phyloP scores from a whole-genome alignment of 2,888 invertebrate species.

The Cerceris ruficornis region DNA sequence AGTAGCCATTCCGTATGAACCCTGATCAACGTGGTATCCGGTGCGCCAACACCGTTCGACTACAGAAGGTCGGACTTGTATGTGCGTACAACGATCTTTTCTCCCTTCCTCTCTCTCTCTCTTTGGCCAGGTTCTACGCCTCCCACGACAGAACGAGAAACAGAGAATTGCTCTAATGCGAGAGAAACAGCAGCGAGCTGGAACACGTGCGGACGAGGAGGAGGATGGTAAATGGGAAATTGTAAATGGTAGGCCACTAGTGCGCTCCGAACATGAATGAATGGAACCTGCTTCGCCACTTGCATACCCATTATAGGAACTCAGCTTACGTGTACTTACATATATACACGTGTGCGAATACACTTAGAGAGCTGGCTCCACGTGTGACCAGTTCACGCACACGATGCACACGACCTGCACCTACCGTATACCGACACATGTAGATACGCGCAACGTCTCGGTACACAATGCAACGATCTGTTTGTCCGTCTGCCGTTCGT shows the following conservation, averaged over 20 bases:
- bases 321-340: slow-evolving; percentile 42
- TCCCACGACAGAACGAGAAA: neutral
- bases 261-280: slow-evolving; percentile 78
- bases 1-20: too few species aligned
- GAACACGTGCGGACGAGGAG: slow-evolving; percentile 63
- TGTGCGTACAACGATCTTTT: slow-evolving; percentile 15
- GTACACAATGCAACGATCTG: slow-evolving; percentile 55
- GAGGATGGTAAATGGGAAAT: slow-evolving; percentile 77
- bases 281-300: slow-evolving; percentile 80
- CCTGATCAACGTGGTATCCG: neutral
- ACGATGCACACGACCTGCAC: neutral
- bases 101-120: slow-evolving; percentile 13
- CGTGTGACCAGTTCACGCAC: slow-evolving; percentile 51
- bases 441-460: slow-evolving; percentile 45
- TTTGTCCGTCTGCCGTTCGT: slow-evolving; percentile 57
- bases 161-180: slow-evolving; percentile 33
- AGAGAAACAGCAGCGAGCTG: slow-evolving; percentile 58
- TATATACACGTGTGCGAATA: slow-evolving; percentile 13
- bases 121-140: neutral
- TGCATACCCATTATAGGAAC: slow-evolving; percentile 79
- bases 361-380: slow-evolving; percentile 22
- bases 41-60: slow-evolving; percentile 30
- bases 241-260: slow-evolving; percentile 77
- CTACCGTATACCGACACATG: slow-evolving; percentile 28
- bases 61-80: slow-evolving; percentile 52